A percentile compares a stretch with the other conserved stretches of the same genome.
Conservation (phyloP, 1,140 invertebrate genomes). For the Spodoptera litura region DNA sequence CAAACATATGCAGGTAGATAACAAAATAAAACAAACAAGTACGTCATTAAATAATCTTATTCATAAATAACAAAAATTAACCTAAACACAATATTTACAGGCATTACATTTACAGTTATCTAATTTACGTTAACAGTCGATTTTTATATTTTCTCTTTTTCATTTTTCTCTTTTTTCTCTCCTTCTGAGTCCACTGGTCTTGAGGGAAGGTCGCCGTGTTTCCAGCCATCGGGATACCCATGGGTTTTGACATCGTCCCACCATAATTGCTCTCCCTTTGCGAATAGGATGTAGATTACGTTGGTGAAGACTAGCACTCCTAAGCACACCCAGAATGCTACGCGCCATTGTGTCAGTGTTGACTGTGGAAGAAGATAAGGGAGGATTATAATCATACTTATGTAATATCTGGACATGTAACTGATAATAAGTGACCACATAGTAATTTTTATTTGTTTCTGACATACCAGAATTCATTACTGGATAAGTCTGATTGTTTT, state of each 20-base stretch:
- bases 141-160: constrained; percentile 52
- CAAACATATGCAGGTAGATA: background rate
- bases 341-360: constrained; percentile 90
- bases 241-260: constrained; percentile 88
- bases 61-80: constrained; percentile 40
- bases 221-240: constrained; percentile 76
- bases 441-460: no score
- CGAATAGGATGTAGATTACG: constrained; percentile 90
- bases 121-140: constrained; percentile 37
- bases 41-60: constrained; percentile 21
- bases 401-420: no score
- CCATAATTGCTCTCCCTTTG: constrained; percentile 89
- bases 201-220: constrained; percentile 70
- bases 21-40: constrained; percentile 4
- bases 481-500: no score
- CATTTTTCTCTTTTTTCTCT: constrained; percentile 55
- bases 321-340: constrained; percentile 93
- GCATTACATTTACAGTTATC: constrained; percentile 1
- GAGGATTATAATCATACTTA: background rate
- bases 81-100: constrained; percentile 49
- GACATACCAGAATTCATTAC: no score
- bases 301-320: constrained; percentile 90
- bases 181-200: constrained; percentile 66
- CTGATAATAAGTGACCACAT: no score
- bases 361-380: constrained; percentile 86